Percentiles rank a stretch among this genome's conserved stretches.
Evolutionary conservation across 2,797 vertebrate species (phyloP).

Genomic region (Sarcoramphus papa): DNA sequence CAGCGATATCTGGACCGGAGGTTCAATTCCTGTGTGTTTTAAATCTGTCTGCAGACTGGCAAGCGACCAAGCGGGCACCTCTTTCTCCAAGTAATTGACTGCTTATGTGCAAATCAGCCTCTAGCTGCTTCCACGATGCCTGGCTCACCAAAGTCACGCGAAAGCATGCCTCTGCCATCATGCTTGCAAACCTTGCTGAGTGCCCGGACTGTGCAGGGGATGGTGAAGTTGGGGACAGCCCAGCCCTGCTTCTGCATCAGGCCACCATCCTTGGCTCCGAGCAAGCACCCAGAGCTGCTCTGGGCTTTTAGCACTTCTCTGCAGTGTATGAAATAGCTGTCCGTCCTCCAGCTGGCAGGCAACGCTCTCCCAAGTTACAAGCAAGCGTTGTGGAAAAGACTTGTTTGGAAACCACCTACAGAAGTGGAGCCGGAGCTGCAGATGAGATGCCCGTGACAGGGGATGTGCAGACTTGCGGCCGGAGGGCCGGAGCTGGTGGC

Average conservation of each 20-base stretch:
- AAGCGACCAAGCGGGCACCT: background rate
- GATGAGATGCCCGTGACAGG: background rate
- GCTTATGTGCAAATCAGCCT: background rate
- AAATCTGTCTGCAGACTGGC: constrained; percentile 42
- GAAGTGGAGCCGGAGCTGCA: background rate
- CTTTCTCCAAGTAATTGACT: background rate
- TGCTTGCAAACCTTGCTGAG: fast-evolving
- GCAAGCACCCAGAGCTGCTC: background rate
- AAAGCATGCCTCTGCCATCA: background rate
- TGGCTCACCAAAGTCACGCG: background rate
- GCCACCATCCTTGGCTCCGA: background rate
- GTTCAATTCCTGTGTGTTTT: background rate
- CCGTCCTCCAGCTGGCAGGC: background rate
- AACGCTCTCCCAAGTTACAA: background rate
- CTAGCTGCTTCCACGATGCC: background rate
- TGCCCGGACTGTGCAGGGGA: background rate
- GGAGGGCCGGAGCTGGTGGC: background rate
- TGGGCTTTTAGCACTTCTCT: background rate
- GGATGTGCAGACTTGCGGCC: background rate
- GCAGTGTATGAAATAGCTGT: background rate
- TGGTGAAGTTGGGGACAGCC: background rate
- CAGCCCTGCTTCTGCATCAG: background rate
- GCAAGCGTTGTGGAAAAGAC: background rate
- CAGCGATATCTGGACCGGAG: background rate
- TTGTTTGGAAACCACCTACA: background rate